Evolutionary conservation across 2,888 invertebrate species (phyloP).

Genomic region (Phoenoteleia sp.): DNA sequence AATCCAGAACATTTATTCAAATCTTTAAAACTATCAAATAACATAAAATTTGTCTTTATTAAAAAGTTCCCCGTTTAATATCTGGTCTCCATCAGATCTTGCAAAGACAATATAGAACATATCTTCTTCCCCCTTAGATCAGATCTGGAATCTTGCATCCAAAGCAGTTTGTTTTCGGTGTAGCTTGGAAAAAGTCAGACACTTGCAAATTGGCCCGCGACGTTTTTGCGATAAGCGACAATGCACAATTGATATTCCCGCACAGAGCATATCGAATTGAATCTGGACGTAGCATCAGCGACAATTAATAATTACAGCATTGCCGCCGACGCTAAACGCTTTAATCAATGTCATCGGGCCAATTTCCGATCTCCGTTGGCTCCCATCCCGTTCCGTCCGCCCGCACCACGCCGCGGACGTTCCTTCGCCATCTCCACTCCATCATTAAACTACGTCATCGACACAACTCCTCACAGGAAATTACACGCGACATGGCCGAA

Average conservation of each 20-base stretch:
- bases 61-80: no score
- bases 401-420: conserved; percentile 71
- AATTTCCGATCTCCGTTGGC: conserved; percentile 85
- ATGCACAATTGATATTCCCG: conserved; percentile 55
- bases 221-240: conserved; percentile 34
- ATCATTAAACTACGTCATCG: conserved; percentile 75
- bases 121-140: no score
- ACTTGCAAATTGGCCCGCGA: conserved; percentile 15
- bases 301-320: conserved; percentile 86
- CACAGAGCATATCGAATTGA: conserved; percentile 63
- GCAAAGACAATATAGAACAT: no score
- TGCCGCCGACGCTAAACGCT: conserved; percentile 84
- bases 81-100: no score
- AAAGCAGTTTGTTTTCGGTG: background rate
- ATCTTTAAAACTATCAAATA: no score
- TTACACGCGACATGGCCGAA: conserved; percentile 84
- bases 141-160: no score
- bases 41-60: no score
- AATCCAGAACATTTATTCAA: no score
- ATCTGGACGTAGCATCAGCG: conserved; percentile 75
- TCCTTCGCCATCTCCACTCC: conserved; percentile 71
- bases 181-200: background rate
- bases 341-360: conserved; percentile 87
- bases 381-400: conserved; percentile 78
- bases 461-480: conserved; percentile 84